Conservation (phyloP, 2,113 vertebrate genomes). For the Cnemophilus loriae region DNA sequence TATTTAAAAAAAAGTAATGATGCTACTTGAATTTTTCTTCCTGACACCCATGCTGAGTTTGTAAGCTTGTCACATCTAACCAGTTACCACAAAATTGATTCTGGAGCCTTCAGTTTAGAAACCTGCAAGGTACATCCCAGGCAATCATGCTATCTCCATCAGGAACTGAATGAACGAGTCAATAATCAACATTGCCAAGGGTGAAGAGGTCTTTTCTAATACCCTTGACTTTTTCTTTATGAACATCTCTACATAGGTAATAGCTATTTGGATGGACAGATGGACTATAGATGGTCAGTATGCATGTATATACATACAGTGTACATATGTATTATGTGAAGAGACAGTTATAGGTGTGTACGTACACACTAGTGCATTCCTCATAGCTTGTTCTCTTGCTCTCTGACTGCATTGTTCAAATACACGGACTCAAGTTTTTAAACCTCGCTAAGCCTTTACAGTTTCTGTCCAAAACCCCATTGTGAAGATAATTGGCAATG, state of each 20-base stretch:
- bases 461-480: background rate
- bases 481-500: background rate
- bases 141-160: background rate
- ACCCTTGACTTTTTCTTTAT: background rate
- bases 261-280: background rate
- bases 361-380: fast-evolving
- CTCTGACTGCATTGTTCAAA: background rate
- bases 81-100: conserved; percentile 36
- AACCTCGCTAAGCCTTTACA: background rate
- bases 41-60: background rate
- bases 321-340: fast-evolving
- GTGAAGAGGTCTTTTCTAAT: conserved; percentile 11
- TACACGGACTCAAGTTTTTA: background rate
- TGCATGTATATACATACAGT: fast-evolving
- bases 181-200: background rate
- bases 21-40: background rate
- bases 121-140: background rate
- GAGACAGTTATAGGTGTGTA: background rate
- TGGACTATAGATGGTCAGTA: background rate
- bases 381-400: background rate
- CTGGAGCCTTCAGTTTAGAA: conserved; percentile 32
- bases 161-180: background rate
- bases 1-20: background rate
- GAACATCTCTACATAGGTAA: background rate
- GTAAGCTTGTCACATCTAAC: conserved; percentile 30